Evolutionary conservation across 2,797 vertebrate genomes (phyloP).

Genomic region (Chelon auratus): DNA sequence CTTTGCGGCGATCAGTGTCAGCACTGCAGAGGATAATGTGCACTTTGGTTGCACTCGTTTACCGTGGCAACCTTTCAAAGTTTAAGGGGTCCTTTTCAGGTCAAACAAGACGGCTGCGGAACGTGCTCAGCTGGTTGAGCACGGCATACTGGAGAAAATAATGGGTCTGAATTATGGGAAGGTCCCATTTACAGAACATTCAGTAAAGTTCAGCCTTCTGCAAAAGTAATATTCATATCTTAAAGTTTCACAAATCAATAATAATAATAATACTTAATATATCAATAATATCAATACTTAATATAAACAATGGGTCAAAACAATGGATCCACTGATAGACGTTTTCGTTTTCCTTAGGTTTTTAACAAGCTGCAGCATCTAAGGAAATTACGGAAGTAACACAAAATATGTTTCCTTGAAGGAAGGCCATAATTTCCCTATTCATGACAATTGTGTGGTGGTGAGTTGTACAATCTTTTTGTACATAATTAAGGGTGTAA

Average conservation of each 20-base stretch:
- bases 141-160: background rate
- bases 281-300: no score
- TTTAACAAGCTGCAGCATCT: no score
- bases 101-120: slow-evolving; percentile 19
- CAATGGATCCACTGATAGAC: background rate
- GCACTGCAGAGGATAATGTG: slow-evolving; percentile 33
- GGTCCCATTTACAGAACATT: background rate
- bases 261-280: no score
- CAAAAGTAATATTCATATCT: background rate
- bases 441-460: no score
- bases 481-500: no score
- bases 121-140: slow-evolving; percentile 11
- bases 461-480: no score
- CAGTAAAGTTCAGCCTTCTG: background rate
- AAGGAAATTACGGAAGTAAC: no score
- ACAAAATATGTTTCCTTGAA: no score
- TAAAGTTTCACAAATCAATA: background rate
- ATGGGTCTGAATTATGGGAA: background rate
- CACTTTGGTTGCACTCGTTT: slow-evolving; percentile 37
- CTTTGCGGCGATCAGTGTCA: slow-evolving; percentile 40
- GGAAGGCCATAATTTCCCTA: no score
- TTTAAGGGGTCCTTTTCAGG: slow-evolving; percentile 35
- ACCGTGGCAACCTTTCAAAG: slow-evolving; percentile 43
- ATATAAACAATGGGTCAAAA: background rate
- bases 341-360: background rate